phyloP scores from a whole-genome alignment of 2,113 vertebrate species.

The Nyctereutes procyonoides region DNA sequence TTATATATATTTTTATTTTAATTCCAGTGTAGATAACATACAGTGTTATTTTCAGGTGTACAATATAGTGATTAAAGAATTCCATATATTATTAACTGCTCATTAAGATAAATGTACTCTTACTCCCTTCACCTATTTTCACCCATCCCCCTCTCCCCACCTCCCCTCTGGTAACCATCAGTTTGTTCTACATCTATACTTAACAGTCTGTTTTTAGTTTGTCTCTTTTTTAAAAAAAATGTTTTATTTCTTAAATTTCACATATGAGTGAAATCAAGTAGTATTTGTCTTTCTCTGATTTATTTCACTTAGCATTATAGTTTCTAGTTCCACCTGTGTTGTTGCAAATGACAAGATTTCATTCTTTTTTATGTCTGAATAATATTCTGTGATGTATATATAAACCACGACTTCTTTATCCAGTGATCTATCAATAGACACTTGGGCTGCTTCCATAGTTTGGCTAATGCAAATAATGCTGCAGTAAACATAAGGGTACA shows the following conservation, averaged over 20 bases:
- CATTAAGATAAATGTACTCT: not conserved
- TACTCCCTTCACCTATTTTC: not conserved
- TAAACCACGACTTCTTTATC: not conserved
- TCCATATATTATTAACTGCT: too few species aligned
- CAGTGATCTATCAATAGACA: not conserved
- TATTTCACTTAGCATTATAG: too few species aligned
- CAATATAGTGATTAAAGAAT: too few species aligned
- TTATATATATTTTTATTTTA: too few species aligned
- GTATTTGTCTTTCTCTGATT: too few species aligned
- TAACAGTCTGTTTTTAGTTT: not conserved
- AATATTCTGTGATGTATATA: not conserved
- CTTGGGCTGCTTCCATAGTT: not conserved
- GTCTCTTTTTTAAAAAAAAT: too few species aligned
- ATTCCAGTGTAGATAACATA: too few species aligned
- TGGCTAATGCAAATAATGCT: not conserved
- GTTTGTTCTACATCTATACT: not conserved
- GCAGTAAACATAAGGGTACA: not conserved
- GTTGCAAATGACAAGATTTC: not conserved
- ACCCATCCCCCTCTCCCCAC: not conserved
- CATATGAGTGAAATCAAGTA: too few species aligned
- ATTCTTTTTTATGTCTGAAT: not conserved
- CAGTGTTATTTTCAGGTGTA: too few species aligned
- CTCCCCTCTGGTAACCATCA: not conserved
- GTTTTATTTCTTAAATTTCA: too few species aligned
- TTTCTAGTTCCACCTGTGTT: not conserved